Conservation (phyloP, 2,888 invertebrate species). For the Pammene aurita region DNA sequence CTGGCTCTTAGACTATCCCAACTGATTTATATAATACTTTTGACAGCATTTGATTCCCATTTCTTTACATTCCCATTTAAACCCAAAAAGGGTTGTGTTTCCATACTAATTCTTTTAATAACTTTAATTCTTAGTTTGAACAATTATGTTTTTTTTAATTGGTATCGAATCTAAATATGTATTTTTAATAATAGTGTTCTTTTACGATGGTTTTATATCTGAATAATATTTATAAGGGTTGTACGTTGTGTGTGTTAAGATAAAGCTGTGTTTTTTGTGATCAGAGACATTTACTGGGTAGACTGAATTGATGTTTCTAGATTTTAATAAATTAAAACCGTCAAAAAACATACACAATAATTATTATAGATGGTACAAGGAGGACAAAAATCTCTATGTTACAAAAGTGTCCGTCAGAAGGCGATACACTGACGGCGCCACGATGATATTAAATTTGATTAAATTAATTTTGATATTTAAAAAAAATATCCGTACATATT, state of each 20-base stretch:
- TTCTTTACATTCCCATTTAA: conserved; percentile 6
- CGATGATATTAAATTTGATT: too few relatives aligned
- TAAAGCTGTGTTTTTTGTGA: not conserved
- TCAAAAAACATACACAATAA: too few relatives aligned
- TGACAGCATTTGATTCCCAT: conserved; percentile 27
- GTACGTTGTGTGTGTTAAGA: not conserved
- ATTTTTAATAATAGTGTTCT: conserved; percentile 13
- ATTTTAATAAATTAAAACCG: too few relatives aligned
- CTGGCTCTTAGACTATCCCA: conserved; percentile 10
- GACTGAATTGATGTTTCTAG: too few relatives aligned
- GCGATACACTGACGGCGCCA: too few relatives aligned
- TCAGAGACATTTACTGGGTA: too few relatives aligned
- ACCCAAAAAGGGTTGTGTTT: conserved; percentile 28
- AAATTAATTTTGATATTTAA: too few relatives aligned
- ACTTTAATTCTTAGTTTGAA: conserved; percentile 26
- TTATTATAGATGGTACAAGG: too few relatives aligned
- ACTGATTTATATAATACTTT: conserved; percentile 25
- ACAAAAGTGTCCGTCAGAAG: too few relatives aligned
- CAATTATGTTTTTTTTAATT: conserved; percentile 15
- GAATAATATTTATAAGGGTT: not conserved
- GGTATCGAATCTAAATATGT: conserved; percentile 16
- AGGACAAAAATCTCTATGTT: too few relatives aligned
- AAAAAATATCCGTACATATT: too few relatives aligned
- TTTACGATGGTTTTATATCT: not conserved
- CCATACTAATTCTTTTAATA: conserved; percentile 17